Base-by-base conservation (phyloP, 2,113 vertebrate species). In the Tapirus terrestris region DNA sequence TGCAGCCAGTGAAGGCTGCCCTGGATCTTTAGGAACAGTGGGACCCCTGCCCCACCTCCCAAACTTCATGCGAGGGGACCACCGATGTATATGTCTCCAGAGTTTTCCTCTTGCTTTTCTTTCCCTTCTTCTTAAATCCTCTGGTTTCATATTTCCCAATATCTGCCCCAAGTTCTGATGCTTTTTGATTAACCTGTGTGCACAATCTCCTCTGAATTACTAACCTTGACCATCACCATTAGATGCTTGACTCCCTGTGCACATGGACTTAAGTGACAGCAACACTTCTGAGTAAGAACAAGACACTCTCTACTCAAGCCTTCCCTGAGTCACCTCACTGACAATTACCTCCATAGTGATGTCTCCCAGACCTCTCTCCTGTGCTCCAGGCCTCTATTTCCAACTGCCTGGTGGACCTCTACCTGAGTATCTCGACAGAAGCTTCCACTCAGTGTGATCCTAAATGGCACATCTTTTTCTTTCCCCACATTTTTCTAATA, bases 31-130 rank as follows among this genome's bases (percentile, higher is more conserved):
- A 48, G 53, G 58, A 58, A 51, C 13, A 68, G 25, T 29, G 48
- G 13, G 16, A 33, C 17, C 6, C 31, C 56, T 4, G 23, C 9
- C 10, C 29, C 0, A 0, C 48, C 91, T 75, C 75, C 29, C 25
- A 33, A 45, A 6, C 25, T 16, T 36, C 31, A 45, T 11, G 1
- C 0, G 1, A n/a, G 25, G 11, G 25, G 0, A 67, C 39, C 58
- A 8, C 23, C 7, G 3, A 4, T 6, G 20, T 43, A 75, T 48
- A 48, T 73, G 33, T 33, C 31, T 67, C 27, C 79, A 33, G 21
- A n/a, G 29, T 6, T 72, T 27, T 4, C 29, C 80, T 39, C 72
- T 27, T 16, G 63, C 33, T 36, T 53, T 77, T 29, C 31, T 61
- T 5, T 56, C 36, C 8, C 29, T 60, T 20, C 13, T 60, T 36